A percentile compares a stretch with the other conserved stretches of the same genome.
Conservation (phyloP, 2,888 invertebrate species). For the Mimumesa dahlbomi region DNA sequence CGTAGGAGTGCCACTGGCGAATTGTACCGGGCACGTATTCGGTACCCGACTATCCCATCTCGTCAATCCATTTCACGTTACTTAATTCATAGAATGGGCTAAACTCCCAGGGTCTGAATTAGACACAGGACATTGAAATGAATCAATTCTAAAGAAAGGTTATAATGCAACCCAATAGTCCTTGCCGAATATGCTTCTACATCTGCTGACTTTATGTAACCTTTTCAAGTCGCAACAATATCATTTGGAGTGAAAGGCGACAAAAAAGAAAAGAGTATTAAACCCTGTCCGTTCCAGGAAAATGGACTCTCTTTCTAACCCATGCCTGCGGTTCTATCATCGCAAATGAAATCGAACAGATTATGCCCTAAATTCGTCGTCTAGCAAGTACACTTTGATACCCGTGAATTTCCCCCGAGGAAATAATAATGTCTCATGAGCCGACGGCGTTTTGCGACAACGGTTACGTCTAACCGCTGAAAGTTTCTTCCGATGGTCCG, state of each 20-base stretch:
- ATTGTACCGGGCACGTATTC: too few species aligned
- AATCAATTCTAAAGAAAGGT: too few species aligned
- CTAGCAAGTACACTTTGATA: constrained; percentile 19
- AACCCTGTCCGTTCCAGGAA: neutral
- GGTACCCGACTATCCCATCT: too few species aligned
- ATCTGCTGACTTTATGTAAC: too few species aligned
- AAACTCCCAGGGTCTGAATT: too few species aligned
- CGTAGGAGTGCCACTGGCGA: too few species aligned
- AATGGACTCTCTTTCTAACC: constrained; percentile 33
- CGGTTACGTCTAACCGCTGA: constrained; percentile 24
- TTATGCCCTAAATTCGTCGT: constrained; percentile 40
- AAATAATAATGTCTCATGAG: constrained; percentile 50
- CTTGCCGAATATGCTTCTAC: too few species aligned
- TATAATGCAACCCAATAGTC: too few species aligned
- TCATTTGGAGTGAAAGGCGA: neutral
- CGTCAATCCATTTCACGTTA: too few species aligned
- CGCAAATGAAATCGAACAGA: constrained; percentile 35
- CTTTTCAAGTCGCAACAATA: neutral
- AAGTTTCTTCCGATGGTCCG: constrained; percentile 7
- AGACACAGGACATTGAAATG: too few species aligned
- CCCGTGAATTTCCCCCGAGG: constrained; percentile 27
- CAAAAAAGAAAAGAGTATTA: too few species aligned
- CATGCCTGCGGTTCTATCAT: constrained; percentile 32
- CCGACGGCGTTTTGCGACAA: constrained; percentile 26
- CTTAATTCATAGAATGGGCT: too few species aligned